Evolutionary conservation across 2,888 invertebrate species (phyloP).

Genomic region (Meteorus cinctellus): DNA sequence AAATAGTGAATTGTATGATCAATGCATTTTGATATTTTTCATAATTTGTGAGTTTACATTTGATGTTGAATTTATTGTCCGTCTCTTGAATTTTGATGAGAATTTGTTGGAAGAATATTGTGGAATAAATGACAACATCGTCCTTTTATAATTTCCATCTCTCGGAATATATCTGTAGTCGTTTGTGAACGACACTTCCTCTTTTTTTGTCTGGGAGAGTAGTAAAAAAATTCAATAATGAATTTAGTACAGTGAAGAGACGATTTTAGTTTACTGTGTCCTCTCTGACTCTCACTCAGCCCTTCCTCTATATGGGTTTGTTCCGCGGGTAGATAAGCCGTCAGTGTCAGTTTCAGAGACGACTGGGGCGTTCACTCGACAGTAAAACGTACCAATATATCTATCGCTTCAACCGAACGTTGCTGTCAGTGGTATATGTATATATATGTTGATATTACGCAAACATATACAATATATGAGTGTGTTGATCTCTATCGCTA

Average conservation of each 20-base stretch:
- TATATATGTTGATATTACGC: neutral
- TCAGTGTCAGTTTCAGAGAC: conserved; percentile 69
- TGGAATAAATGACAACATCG: too few species aligned
- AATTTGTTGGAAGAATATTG: too few species aligned
- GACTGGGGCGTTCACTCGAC: conserved; percentile 64
- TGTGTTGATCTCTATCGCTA: conserved; percentile 54
- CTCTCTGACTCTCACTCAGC: neutral
- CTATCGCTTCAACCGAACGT: conserved; percentile 59
- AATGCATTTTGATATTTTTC: too few species aligned
- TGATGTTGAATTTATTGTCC: too few species aligned
- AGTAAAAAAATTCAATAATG: conserved; percentile 41
- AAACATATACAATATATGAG: neutral
- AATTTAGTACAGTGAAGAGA: conserved; percentile 37
- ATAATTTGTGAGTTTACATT: too few species aligned
- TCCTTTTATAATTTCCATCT: too few species aligned
- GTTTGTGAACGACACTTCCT: too few species aligned
- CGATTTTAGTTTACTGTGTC: conserved; percentile 31
- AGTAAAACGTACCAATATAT: conserved; percentile 68
- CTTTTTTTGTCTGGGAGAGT: neutral
- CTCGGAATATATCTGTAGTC: too few species aligned
- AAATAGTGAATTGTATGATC: too few species aligned
- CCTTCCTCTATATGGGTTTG: neutral
- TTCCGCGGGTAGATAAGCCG: conserved; percentile 60
- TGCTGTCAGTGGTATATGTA: conserved; percentile 42
- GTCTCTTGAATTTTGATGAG: too few species aligned